Conservation (phyloP, 2,113 vertebrate genomes). For the Chlorodrepanis virens region DNA sequence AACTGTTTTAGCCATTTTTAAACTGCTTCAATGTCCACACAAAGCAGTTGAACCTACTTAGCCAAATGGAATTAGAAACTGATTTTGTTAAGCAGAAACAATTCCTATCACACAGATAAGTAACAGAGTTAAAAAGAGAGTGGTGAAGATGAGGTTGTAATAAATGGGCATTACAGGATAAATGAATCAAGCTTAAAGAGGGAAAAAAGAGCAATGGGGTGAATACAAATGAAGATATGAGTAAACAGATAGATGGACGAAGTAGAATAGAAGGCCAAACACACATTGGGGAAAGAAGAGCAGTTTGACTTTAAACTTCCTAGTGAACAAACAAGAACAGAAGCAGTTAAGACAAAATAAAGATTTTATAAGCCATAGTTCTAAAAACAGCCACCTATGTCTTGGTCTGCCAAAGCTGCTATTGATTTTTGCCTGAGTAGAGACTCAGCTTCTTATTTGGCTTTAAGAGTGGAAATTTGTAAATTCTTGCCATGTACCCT, state of each 20-base stretch:
- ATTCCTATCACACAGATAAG: slow-evolving; percentile 37
- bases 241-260: not conserved
- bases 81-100: slow-evolving; percentile 47
- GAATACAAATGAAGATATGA: not conserved
- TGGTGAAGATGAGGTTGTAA: slow-evolving; percentile 40
- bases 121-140: slow-evolving; percentile 21
- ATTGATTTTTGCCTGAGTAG: not conserved
- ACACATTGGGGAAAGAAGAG: not conserved
- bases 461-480: slow-evolving; percentile 31
- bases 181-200: slow-evolving; percentile 12
- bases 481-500: slow-evolving; percentile 64
- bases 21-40: slow-evolving; percentile 40
- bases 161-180: slow-evolving; percentile 9
- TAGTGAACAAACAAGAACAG: not conserved
- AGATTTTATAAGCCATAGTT: not conserved
- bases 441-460: slow-evolving; percentile 32
- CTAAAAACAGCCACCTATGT: not conserved
- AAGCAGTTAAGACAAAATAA: not conserved
- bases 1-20: slow-evolving; percentile 56
- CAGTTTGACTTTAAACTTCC: not conserved
- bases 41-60: slow-evolving; percentile 52
- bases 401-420: not conserved
- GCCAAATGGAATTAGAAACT: slow-evolving; percentile 50
- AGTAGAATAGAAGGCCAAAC: not conserved
- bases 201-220: not conserved